phyloP scores from a whole-genome alignment of 2,113 vertebrate species.

The Leucopternis melanops region DNA sequence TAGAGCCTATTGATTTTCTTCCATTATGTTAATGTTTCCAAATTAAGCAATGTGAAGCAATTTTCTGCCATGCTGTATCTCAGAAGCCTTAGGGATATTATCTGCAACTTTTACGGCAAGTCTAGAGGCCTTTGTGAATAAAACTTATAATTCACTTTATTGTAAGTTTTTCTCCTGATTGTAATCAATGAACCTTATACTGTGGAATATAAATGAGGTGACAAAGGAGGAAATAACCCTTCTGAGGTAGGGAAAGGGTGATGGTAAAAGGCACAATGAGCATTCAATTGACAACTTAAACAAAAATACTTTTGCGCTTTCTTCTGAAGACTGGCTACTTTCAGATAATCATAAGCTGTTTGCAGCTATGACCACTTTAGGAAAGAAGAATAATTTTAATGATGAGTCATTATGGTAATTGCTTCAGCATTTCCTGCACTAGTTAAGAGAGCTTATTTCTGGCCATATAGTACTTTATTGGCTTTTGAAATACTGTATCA shows the following conservation, averaged over 20 bases:
- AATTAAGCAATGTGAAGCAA: too few relatives aligned
- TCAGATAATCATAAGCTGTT: conserved; percentile 26
- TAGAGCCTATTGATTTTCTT: too few relatives aligned
- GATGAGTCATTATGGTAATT: conserved; percentile 43
- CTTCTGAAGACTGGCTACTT: background rate
- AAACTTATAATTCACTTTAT: conserved; percentile 27
- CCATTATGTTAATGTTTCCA: too few relatives aligned
- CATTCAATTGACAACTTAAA: conserved; percentile 30
- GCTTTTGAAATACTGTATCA: conserved; percentile 5
- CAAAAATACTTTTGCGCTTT: conserved; percentile 18
- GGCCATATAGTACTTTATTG: background rate
- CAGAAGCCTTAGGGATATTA: too few relatives aligned
- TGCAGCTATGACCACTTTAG: conserved; percentile 26
- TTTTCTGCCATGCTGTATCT: too few relatives aligned
- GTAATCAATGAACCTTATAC: conserved; percentile 36
- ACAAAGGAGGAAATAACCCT: conserved; percentile 29
- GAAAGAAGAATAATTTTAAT: conserved; percentile 37
- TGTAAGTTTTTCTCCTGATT: conserved; percentile 18
- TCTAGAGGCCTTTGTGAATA: background rate
- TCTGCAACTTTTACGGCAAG: too few relatives aligned
- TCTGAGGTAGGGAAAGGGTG: background rate
- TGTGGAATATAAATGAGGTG: conserved; percentile 21
- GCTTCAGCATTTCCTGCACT: conserved; percentile 9
- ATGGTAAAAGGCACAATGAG: background rate
- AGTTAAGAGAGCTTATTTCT: conserved; percentile 41